phyloP scores from a whole-genome alignment of 2,797 vertebrate genomes.

The Thalassophryne amazonica region DNA sequence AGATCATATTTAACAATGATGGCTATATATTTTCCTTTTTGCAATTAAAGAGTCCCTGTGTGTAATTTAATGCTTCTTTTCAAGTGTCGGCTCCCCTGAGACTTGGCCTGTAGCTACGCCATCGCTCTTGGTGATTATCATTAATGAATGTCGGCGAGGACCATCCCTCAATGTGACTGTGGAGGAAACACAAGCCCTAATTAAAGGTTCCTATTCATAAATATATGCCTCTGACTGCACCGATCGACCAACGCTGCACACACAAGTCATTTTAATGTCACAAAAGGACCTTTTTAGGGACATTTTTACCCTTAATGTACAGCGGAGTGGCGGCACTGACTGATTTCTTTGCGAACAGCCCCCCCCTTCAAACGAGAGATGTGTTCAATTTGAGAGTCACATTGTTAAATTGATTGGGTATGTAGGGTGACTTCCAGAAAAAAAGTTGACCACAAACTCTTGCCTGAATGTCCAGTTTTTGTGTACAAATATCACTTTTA shows the following conservation, averaged over 20 bases:
- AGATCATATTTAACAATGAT: constrained; percentile 76
- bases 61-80: constrained; percentile 81
- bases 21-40: constrained; percentile 74
- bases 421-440: too few relatives aligned
- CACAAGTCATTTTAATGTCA: constrained; percentile 75
- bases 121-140: constrained; percentile 81
- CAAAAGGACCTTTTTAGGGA: constrained; percentile 69
- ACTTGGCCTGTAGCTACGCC: constrained; percentile 74
- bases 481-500: too few relatives aligned
- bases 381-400: constrained; percentile 49
- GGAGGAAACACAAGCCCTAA: constrained; percentile 78
- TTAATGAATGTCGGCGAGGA: constrained; percentile 78
- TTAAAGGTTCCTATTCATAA: constrained; percentile 81
- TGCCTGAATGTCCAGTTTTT: too few relatives aligned
- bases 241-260: constrained; percentile 53
- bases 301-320: constrained; percentile 58
- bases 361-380: constrained; percentile 46
- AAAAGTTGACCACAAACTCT: too few relatives aligned
- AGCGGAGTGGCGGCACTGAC: constrained; percentile 39
- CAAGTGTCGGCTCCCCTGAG: constrained; percentile 75
- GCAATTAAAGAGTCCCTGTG: constrained; percentile 78
- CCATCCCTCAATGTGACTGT: constrained; percentile 79
- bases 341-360: constrained; percentile 43
- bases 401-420: constrained; percentile 62
- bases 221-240: constrained; percentile 71